Evolutionary conservation across 2,888 invertebrate genomes (phyloP), one percentile per base, ranked within the genome.

Genomic region (Stenichneumon culpator): DNA sequence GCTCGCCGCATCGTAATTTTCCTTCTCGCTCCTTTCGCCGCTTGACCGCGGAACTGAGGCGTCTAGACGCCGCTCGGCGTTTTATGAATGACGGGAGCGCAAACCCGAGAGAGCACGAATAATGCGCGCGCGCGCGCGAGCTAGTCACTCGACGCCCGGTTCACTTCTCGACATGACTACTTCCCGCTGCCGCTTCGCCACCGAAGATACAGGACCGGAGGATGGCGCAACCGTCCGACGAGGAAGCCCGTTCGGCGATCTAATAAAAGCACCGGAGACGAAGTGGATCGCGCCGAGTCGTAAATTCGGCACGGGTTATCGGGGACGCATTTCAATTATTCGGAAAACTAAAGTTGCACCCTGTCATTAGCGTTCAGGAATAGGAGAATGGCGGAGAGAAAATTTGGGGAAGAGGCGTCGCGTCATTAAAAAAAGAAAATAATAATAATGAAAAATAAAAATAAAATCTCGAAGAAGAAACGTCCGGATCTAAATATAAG

Each of bases 1-100:
- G 60, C 28, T 32, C 60, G 60, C 16, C 16, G 22, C 70, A 70
- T 52, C 70, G 70, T 70, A 36, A 70, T 36, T 70, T 36, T n/a
- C 11, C 52, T 52, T 16, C 32, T 47, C 69, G 28, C 47, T 69
- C 28, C n/a, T 3, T 50, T 52, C 70, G 70, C 19, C 52, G 52
- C 72, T 72, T 22, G 22, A 57, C 22, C 72, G 19, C 14, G 74
- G 60, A 65, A 32, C 39, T 22, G 36, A 72, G 25, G 50, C 67
- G 79, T 72, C 72, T 65, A 65, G 72, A 73, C 79, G 67, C 67
- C 79, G 57, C 80, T 68, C 67, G 32, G 57, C 70, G 65, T 68
- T 80, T 80, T 80, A 80, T 80, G 80, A 80, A 80, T 80, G 73
- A 80, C 80, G 80, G 69, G 44, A 79, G 60, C 60, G 69, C 78